phyloP scores from a whole-genome alignment of 2,888 invertebrate species.

The Psylliodes chrysocephalus region DNA sequence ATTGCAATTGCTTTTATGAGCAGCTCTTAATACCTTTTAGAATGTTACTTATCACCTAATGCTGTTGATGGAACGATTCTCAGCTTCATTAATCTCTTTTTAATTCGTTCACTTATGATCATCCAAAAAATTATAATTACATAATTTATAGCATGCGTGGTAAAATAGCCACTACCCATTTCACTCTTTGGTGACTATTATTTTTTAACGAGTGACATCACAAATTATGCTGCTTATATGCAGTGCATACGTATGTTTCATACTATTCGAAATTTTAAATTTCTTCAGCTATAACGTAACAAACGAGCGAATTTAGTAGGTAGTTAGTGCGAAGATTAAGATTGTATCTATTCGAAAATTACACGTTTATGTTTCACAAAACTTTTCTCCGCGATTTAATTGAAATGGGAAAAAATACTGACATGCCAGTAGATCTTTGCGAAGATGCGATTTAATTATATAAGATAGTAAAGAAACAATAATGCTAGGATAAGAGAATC shows the following conservation, averaged over 20 bases:
- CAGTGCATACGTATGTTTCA: not conserved
- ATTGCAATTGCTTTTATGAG: too few relatives aligned
- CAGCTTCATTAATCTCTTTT: too few relatives aligned
- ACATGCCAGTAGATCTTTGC: not conserved
- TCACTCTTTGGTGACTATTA: not conserved
- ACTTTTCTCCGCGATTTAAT: not conserved
- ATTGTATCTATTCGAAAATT: not conserved
- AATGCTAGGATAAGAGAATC: not conserved
- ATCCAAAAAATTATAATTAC: too few relatives aligned
- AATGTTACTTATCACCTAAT: too few relatives aligned
- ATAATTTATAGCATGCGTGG: too few relatives aligned
- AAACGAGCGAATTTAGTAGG: not conserved
- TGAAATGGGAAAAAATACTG: not conserved
- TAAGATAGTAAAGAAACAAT: too few relatives aligned
- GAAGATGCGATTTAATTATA: not conserved
- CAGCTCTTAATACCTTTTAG: too few relatives aligned
- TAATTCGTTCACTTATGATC: too few relatives aligned
- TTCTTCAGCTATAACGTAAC: conserved; percentile 8
- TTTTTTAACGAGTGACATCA: conserved; percentile 8
- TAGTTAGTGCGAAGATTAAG: not conserved
- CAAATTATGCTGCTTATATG: not conserved
- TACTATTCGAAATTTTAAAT: not conserved
- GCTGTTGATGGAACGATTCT: too few relatives aligned
- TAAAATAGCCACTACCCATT: conserved; percentile 1
- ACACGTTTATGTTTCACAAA: not conserved